Evolutionary conservation across 2,113 vertebrate genomes (phyloP).

Genomic region (Otocyon megalotis): DNA sequence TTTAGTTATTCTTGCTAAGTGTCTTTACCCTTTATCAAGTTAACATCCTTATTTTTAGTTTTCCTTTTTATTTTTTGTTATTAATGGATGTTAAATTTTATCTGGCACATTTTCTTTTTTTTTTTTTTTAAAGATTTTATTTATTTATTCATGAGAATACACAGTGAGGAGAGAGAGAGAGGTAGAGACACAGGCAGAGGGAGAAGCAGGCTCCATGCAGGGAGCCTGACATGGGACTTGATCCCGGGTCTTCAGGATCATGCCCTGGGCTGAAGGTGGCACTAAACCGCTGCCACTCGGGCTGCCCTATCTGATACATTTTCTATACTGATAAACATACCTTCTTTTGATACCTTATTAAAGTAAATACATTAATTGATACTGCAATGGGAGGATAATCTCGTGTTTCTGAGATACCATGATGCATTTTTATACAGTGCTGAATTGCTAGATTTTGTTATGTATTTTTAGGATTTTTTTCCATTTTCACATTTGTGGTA

Average conservation of each 20-base stretch:
- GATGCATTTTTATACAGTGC: neutral
- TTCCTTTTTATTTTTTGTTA: neutral
- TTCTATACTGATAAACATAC: neutral
- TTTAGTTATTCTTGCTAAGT: neutral
- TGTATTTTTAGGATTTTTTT: neutral
- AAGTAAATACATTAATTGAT: neutral
- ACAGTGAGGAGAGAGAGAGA: too few relatives aligned
- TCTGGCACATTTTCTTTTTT: neutral
- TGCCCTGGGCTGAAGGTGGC: too few relatives aligned
- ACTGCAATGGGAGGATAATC: neutral
- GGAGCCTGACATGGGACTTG: too few relatives aligned
- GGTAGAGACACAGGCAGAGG: too few relatives aligned
- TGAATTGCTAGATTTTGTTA: neutral
- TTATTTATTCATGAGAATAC: too few relatives aligned
- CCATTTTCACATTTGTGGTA: neutral
- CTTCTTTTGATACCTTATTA: neutral
- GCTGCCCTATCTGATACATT: neutral
- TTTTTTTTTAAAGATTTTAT: too few relatives aligned
- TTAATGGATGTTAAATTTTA: constrained; percentile 2
- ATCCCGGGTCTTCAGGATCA: too few relatives aligned
- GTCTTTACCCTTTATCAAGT: neutral
- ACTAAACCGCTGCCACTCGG: too few relatives aligned
- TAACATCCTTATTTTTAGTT: neutral
- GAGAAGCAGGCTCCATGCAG: too few relatives aligned
- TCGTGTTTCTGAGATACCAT: neutral